Percentiles rank a stretch among this genome's conserved stretches.
Conservation (phyloP, 2,797 vertebrate species). For the Gila robusta region DNA sequence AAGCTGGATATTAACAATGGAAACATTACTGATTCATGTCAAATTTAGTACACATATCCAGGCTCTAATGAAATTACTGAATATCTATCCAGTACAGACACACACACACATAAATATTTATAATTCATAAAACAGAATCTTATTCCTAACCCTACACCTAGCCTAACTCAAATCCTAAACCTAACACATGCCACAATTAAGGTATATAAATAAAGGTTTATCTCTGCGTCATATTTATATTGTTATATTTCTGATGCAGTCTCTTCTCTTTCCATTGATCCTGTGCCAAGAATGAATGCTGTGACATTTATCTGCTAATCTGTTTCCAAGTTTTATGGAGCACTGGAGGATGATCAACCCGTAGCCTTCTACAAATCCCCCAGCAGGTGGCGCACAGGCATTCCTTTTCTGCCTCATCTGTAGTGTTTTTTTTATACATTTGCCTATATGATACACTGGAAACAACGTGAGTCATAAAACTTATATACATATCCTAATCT, state of each 20-base stretch:
- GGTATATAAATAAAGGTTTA: neutral
- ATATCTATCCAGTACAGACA: neutral
- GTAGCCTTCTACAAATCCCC: slow-evolving; percentile 63
- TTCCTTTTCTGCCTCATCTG: neutral
- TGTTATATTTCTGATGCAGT: neutral
- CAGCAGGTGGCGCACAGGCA: neutral
- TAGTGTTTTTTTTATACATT: neutral
- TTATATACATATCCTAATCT: neutral
- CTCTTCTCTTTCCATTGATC: neutral
- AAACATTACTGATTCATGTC: neutral
- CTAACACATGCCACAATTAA: neutral
- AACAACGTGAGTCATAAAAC: neutral
- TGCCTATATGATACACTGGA: neutral
- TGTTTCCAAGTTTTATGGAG: slow-evolving; percentile 58
- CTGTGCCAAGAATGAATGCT: neutral
- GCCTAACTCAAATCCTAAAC: neutral
- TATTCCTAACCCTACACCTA: neutral
- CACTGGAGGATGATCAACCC: slow-evolving; percentile 66
- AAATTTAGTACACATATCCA: neutral
- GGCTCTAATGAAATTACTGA: neutral
- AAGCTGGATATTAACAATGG: neutral
- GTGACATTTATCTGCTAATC: slow-evolving; percentile 59
- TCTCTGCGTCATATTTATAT: neutral
- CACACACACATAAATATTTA: neutral
- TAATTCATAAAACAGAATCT: neutral